phyloP scores from a whole-genome alignment of 53 echinoderm and acorn worm genomes.

The Arbacia lixula region DNA sequence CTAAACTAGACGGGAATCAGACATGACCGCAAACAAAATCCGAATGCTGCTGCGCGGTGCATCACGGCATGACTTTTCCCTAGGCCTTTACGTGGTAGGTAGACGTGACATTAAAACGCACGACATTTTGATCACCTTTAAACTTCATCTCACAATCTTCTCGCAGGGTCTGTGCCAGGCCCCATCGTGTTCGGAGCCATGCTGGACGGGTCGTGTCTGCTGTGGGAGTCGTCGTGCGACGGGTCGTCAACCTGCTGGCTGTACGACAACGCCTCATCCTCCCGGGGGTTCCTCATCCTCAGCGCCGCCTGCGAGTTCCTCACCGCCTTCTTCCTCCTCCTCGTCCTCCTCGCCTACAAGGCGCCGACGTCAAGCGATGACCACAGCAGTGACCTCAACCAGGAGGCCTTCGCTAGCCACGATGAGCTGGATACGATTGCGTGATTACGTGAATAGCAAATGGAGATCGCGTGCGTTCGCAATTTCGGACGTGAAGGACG shows the following conservation, averaged over 20 bases:
- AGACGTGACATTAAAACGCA: not conserved
- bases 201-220: constrained; percentile 46
- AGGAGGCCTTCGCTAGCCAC: constrained; percentile 19
- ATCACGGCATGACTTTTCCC: not conserved
- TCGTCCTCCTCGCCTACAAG: constrained; percentile 22
- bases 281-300: constrained; percentile 59
- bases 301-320: constrained; percentile 45
- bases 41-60: not conserved
- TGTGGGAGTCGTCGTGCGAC: constrained; percentile 58
- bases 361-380: not conserved
- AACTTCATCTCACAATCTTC: no score
- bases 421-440: constrained; percentile 20
- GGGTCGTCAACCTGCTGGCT: constrained; percentile 55
- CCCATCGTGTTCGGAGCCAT: constrained; percentile 58
- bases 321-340: constrained; percentile 43
- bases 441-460: no score
- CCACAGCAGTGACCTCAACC: not conserved
- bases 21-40: not conserved
- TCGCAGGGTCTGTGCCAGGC: constrained; percentile 57
- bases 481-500: no score
- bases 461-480: no score
- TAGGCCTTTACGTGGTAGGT: not conserved
- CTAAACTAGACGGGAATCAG: no score
- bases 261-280: constrained; percentile 51
- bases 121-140: not conserved